These are phyloP conservation scores for Dynastes hyllus DNA, from an alignment of 2,888 invertebrate genomes.

Conservation along the genomic window DNA sequence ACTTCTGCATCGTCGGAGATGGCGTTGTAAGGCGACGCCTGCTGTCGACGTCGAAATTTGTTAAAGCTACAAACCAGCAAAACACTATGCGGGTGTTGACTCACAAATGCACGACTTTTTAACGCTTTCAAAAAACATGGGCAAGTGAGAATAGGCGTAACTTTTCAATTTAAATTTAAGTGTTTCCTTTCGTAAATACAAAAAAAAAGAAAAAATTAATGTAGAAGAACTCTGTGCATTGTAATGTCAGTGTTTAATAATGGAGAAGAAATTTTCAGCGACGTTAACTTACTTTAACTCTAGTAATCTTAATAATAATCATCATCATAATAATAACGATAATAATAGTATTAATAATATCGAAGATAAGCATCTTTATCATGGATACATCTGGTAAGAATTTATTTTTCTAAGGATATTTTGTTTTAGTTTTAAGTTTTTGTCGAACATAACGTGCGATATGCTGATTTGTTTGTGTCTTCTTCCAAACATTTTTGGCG, in stretches of 20 bases:
- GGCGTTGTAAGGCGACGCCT: slow-evolving; percentile 62
- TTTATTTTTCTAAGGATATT: slow-evolving; percentile 12
- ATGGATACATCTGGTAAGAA: slow-evolving; percentile 69
- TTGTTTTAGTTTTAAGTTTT: slow-evolving; percentile 14
- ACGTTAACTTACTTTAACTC: slow-evolving; percentile 58
- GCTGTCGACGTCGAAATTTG: slow-evolving; percentile 61
- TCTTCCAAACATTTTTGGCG: neutral
- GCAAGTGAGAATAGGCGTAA: slow-evolving; percentile 56
- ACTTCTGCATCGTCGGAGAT: slow-evolving; percentile 58
- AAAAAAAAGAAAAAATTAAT: too few species aligned
- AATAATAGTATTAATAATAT: slow-evolving; percentile 19
- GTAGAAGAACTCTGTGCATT: slow-evolving; percentile 56
- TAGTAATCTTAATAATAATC: slow-evolving; percentile 50
- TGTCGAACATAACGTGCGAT: neutral
- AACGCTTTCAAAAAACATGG: slow-evolving; percentile 57
- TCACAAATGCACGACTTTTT: slow-evolving; percentile 58
- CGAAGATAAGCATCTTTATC: slow-evolving; percentile 59
- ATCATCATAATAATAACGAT: slow-evolving; percentile 1
- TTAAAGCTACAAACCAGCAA: slow-evolving; percentile 63
- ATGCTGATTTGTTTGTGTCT: neutral
- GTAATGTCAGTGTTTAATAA: slow-evolving; percentile 66
- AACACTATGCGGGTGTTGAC: slow-evolving; percentile 65
- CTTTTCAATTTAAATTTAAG: slow-evolving; percentile 55
- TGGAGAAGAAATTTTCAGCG: slow-evolving; percentile 62
- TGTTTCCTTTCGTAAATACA: slow-evolving; percentile 50